These are phyloP conservation scores for Hypercompe scribonia DNA, from an alignment of 2,888 invertebrate species.

Conservation along the genomic window DNA sequence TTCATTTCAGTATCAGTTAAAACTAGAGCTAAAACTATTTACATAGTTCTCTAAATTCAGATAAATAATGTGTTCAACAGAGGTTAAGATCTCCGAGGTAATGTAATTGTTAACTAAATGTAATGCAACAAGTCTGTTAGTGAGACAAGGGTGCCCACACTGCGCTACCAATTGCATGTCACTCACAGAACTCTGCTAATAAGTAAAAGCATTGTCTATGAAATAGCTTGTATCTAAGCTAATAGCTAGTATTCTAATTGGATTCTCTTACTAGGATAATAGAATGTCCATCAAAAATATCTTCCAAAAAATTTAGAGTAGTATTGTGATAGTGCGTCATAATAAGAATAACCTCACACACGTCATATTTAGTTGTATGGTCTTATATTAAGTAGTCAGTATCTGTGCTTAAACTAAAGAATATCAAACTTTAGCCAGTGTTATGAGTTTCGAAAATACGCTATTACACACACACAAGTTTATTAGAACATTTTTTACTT, in stretches of 20 bases:
- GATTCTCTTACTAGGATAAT: not conserved
- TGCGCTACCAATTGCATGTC: not conserved
- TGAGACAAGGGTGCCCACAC: not conserved
- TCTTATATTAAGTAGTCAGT: too few species aligned
- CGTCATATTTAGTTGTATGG: too few species aligned
- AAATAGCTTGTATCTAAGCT: not conserved
- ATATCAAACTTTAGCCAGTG: too few species aligned
- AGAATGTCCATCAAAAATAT: not conserved
- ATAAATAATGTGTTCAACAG: not conserved
- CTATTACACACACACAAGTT: too few species aligned
- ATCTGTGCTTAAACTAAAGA: too few species aligned
- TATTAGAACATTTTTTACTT: too few species aligned
- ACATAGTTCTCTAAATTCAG: not conserved
- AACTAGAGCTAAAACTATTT: not conserved
- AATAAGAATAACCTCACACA: too few species aligned
- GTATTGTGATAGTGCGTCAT: not conserved
- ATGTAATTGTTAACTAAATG: not conserved
- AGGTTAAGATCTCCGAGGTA: not conserved
- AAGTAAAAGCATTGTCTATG: not conserved
- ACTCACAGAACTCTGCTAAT: not conserved
- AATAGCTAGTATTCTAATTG: not conserved
- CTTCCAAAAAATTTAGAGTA: not conserved
- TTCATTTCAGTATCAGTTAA: too few species aligned
- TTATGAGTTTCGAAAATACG: too few species aligned
- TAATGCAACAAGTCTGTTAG: not conserved